Base-by-base conservation (phyloP, 1,140 invertebrate genomes). In the Brachionus angularis region DNA sequence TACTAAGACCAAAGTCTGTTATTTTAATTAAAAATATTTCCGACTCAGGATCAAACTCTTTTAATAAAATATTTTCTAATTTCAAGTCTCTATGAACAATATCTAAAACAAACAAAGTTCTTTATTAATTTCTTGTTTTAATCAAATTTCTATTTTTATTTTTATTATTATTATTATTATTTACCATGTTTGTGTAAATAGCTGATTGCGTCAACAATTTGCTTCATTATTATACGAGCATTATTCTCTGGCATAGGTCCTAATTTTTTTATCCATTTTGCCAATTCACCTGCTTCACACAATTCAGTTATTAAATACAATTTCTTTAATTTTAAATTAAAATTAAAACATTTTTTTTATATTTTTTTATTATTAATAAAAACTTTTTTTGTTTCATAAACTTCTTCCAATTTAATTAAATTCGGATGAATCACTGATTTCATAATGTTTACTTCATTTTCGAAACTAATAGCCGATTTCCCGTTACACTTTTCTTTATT, bases 11-110 rank as follows among this genome's bases (percentile, higher is more conserved):
- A 78, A 86, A 86, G 76, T 86, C 85, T 33, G 83, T 83, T 16
- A 86, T 77, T 82, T 86, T 67, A 18, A 86, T 83, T 71, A 82
- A 81, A 36, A 84, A 77, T 39, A 81, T 77, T 69, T 84, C 82
- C 2, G 76, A 64, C 36, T 39, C 75, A 72, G 84, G 78, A 23
- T 80, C 53, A 27, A 83, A 83, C 76, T 79, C 74, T 47, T 79
- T 79, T 5, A 85, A 75, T 55, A 86, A 75, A 71, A 86, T 84
- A 77, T 86, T 86, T 75, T 85, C 84, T 74, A 85, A 75, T 75
- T 85, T 86, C 27, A 86, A 75, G 77, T 86, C 85, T 74, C 85
- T 77, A 77, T 86, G 85, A 25, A 85, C 83, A 73, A 86, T 85
- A 75, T 83, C 84, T 85, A 77, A 25, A 81, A 81, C 25, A 50